Evolutionary conservation across 35 echinoderm and acorn worm genomes (phyloP).

Genomic region (Heliocidaris tuberculata): DNA sequence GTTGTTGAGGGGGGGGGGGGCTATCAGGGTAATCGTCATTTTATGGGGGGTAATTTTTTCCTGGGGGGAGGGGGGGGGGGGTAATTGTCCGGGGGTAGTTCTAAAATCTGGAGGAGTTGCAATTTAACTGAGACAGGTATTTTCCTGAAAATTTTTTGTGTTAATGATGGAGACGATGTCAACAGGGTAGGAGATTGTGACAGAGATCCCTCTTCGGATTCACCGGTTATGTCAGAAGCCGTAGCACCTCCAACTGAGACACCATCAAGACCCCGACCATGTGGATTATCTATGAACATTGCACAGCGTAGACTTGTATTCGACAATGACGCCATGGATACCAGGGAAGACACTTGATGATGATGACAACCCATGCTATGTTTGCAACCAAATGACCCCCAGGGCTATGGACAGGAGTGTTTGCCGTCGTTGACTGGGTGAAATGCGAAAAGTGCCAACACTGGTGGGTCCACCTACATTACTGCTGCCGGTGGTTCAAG

Average conservation of each 20-base stretch:
- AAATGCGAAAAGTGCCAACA: neutral
- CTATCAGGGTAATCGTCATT: too few species aligned
- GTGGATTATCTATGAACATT: neutral
- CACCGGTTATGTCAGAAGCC: neutral
- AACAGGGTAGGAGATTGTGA: too few species aligned
- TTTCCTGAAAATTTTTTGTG: constrained; percentile 9
- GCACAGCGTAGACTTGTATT: neutral
- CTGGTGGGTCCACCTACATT: neutral
- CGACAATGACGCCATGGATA: neutral
- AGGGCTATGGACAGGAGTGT: neutral
- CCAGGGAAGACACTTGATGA: neutral
- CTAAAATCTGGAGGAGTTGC: too few species aligned
- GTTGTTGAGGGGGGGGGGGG: too few species aligned
- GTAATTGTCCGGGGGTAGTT: too few species aligned
- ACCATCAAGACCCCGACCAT: neutral
- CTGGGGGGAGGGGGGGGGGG: too few species aligned
- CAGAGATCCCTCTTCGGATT: neutral
- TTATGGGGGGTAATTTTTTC: too few species aligned
- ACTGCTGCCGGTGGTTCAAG: neutral
- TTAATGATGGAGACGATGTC: neutral
- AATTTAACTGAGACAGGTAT: neutral
- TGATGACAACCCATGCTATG: neutral
- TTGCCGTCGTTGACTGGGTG: constrained; percentile 15
- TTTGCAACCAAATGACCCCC: neutral
- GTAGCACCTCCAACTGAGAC: neutral